Percentiles rank a stretch among this genome's conserved stretches.
Evolutionary conservation across 2,888 invertebrate species (phyloP).

Genomic region (Eurytoma adleriae): DNA sequence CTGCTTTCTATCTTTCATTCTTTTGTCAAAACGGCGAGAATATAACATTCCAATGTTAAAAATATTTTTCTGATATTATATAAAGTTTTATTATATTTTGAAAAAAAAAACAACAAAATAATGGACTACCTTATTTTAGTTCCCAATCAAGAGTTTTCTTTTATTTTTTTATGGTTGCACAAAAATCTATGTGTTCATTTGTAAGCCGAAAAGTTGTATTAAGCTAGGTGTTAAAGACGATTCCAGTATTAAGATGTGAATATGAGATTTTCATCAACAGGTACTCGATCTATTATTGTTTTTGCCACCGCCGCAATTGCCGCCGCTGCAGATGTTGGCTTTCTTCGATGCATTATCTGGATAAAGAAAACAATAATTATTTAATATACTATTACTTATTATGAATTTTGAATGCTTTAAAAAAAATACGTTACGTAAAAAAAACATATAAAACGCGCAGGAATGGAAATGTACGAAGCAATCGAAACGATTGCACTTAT

Average conservation of each 20-base stretch:
- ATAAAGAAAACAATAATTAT: constrained; percentile 1
- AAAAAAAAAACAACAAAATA: constrained; percentile 26
- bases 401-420: not conserved
- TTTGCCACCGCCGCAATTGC: constrained; percentile 28
- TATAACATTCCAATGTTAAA: constrained; percentile 49
- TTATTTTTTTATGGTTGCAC: not conserved
- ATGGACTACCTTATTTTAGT: constrained; percentile 3
- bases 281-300: constrained; percentile 19
- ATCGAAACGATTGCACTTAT: too few species aligned
- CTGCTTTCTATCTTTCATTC: not conserved
- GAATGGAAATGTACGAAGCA: too few species aligned
- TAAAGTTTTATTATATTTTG: constrained; percentile 56
- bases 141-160: not conserved
- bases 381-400: not conserved
- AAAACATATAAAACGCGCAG: not conserved
- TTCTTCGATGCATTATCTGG: constrained; percentile 37
- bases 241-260: not conserved
- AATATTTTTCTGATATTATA: constrained; percentile 55
- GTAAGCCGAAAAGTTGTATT: too few species aligned
- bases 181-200: not conserved
- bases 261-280: constrained; percentile 5
- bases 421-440: not conserved
- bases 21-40: constrained; percentile 19
- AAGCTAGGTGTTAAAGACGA: too few species aligned
- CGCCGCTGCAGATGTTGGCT: not conserved